Evolutionary conservation across 2,888 invertebrate species (phyloP), one percentile per base, ranked within the genome.

Genomic region (Drosophila rubida): DNA sequence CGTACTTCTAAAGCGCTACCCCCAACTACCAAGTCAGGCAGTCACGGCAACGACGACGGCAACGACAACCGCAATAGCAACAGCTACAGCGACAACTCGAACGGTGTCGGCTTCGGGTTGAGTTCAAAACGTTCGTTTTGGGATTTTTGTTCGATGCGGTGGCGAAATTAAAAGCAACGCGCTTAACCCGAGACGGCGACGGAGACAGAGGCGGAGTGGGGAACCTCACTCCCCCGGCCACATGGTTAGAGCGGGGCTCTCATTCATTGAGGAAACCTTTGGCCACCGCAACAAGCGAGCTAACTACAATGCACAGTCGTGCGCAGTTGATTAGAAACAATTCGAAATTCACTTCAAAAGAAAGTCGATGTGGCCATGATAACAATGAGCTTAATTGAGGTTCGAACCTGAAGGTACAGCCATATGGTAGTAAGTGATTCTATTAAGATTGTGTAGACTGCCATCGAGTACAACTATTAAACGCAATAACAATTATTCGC

Each of bases 161-260:
- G 87, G 80, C 80, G 80, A 88, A 88, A 88, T 81, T 69, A 86
- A 81, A 88, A 80, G 83, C 84, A 79, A 64, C 69, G 64, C 72
- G 69, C 75, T 78, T 79, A 75, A 65, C 86, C 76, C 83, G 69
- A 61, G 65, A 71, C 65, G 46, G 41, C 59, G 30, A 71, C 64
- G 55, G 37, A 65, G 35, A 58, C 13, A 49, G 16, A 55, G 19
- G 22, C 8, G 39, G 23, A 49, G 41, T 32, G n/a, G 14, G 27
- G 0, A 32, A 14, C 35, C 35, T 37, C 35, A 65, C 5, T 39
- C 16, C 16, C 27, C 35, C 44, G 58, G 59, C 41, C 78, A 61
- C 66, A 66, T 58, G 64, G 62, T 60, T 55, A 78, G 66, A 42
- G 41, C 62, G 16, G 72, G 19, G 19, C 19, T 19, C 37, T 63